A percentile compares a stretch with the other conserved stretches of the same genome.
These are phyloP conservation scores for Aurelia sp. DNA, from an alignment of 30 jellyfish, hydroid and myxozoan genomes.

Conservation along the genomic window DNA sequence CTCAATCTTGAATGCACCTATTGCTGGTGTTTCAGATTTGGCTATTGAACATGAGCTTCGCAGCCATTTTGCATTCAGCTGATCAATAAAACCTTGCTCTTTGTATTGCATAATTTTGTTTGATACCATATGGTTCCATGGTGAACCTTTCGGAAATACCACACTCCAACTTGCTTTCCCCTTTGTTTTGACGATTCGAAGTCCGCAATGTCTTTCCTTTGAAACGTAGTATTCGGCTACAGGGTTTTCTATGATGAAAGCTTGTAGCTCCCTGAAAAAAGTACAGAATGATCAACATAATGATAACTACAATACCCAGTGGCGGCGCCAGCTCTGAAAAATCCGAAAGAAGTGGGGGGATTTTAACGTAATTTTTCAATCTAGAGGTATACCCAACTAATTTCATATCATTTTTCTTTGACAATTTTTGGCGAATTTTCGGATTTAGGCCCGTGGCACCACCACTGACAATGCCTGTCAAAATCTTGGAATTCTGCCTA, in stretches of 20 bases:
- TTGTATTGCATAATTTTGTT: conserved; percentile 19
- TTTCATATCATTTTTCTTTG: no score
- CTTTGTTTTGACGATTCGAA: background rate
- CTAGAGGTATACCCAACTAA: no score
- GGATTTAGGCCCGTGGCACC: no score
- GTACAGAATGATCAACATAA: no score
- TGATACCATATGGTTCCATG: conserved; percentile 34
- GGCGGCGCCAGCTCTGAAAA: no score
- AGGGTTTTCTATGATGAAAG: conserved; percentile 38
- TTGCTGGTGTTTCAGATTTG: background rate
- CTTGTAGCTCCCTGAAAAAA: conserved; percentile 49
- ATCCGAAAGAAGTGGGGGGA: no score
- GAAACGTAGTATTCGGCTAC: conserved; percentile 28
- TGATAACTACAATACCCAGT: no score
- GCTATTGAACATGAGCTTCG: background rate
- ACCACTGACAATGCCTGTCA: no score
- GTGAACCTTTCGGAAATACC: conserved; percentile 24
- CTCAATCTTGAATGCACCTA: background rate
- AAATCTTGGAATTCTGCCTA: no score
- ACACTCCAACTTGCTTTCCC: conserved; percentile 42
- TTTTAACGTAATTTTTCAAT: no score
- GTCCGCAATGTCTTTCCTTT: conserved; percentile 19
- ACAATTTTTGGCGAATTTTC: no score
- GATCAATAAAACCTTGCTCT: conserved; percentile 16
- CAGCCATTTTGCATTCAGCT: conserved; percentile 9